Evolutionary conservation across 1,140 invertebrate genomes (phyloP).

Genomic region (Adelges cooleyi): DNA sequence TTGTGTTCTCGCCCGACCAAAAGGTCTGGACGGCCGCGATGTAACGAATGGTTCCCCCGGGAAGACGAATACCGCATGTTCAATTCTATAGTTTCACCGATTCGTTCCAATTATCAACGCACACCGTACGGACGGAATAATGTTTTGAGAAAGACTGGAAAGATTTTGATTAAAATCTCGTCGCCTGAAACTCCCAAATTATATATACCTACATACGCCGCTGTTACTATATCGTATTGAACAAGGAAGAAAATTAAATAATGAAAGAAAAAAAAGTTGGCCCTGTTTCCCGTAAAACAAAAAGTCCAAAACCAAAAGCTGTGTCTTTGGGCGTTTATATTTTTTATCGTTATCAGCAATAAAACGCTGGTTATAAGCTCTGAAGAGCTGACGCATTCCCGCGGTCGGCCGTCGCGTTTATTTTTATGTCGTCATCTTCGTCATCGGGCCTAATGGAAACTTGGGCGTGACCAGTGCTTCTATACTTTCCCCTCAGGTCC

Average conservation of each 20-base stretch:
- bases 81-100: too few relatives aligned
- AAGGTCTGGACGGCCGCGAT: not conserved
- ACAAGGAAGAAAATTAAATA: conserved; percentile 24
- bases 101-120: not conserved
- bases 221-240: not conserved
- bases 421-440: conserved; percentile 23
- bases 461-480: not conserved
- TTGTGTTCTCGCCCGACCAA: not conserved
- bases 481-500: not conserved
- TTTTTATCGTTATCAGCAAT: conserved; percentile 14
- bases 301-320: too few relatives aligned
- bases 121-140: not conserved
- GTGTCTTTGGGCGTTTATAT: not conserved
- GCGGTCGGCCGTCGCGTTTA: conserved; percentile 18
- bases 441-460: conserved; percentile 25
- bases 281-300: conserved; percentile 1
- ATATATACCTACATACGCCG: too few relatives aligned
- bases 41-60: conserved; percentile 18
- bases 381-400: not conserved
- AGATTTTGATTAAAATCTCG: conserved; percentile 23
- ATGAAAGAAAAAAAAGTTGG: conserved; percentile 4
- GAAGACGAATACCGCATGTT: not conserved
- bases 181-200: too few relatives aligned
- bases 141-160: too few relatives aligned
- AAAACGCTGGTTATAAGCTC: conserved; percentile 11